Base-by-base conservation (phyloP, 2,888 invertebrate species). In the Spilosoma lubricipeda region DNA sequence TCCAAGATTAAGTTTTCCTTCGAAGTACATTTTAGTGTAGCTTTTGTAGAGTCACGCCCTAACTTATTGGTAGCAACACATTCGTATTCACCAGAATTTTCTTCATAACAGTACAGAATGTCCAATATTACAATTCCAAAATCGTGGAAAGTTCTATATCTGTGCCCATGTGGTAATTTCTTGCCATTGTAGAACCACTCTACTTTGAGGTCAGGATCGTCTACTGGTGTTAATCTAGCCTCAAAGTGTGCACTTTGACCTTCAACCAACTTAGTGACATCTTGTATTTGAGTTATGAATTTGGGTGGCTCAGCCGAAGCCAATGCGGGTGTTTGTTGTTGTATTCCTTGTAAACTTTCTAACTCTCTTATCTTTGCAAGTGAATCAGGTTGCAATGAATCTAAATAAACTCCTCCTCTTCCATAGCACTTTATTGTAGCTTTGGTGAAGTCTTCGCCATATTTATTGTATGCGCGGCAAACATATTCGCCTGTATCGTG, bases 81-180 rank as follows among this genome's bases (percentile, higher is more conserved):
- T 94, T 99, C 99, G 90, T 99, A 99, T 77, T 97, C 97, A 71
- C 99, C 99, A 67, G 98, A 98, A 91, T 99, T 99, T 94, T 99
- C 99, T 93, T 99, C 99, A 90, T 99, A 99, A 89, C 99, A 99
- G 90, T 99, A 99, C 59, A 99, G 94, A 86, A 99, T 99, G 89
- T 99, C 99, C 89, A 99, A 96, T 85, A 99, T 99, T 70, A 99
- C 99, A 88, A 99, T 98, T 78, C 99, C 99, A 92, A 99, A 99
- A 90, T 99, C 99, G 90, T 99, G 99, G 97, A 99, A 99, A 73
- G 99, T 99, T 85, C 99, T 97, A 93, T 99, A 99, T 82, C 99
- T 97, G 93, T 99, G 99, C 71, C 99, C 99, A 94, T 98, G 98
- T 2, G 98, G 98, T 84, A 99, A 94, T 90, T 98, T 99, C 92